These are phyloP conservation scores for Helicoverpa assulta DNA, from an alignment of 2,888 invertebrate genomes.

Conservation along the genomic window DNA sequence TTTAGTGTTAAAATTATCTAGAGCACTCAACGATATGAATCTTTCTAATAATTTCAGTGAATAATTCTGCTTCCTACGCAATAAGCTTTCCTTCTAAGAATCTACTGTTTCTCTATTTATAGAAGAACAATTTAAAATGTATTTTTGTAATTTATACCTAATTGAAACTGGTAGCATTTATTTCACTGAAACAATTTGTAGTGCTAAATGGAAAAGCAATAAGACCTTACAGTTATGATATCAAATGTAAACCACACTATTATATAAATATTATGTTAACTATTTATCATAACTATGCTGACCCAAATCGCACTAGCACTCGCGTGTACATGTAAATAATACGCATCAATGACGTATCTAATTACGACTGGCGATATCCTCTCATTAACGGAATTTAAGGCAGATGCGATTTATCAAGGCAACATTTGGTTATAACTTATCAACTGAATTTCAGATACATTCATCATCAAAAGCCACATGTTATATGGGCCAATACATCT, in stretches of 20 bases:
- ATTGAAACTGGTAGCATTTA: too few species aligned
- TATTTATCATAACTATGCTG: neutral
- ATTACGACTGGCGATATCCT: conserved; percentile 13
- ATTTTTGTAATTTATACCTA: too few species aligned
- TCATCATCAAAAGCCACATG: neutral
- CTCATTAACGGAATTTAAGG: neutral
- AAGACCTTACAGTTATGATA: too few species aligned
- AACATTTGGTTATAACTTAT: conserved; percentile 1
- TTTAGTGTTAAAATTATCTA: neutral
- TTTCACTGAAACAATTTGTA: too few species aligned
- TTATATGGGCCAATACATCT: neutral
- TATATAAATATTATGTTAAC: neutral
- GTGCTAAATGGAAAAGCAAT: too few species aligned
- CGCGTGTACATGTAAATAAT: neutral
- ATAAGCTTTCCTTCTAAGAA: neutral
- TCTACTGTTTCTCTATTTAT: neutral
- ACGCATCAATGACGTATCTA: neutral
- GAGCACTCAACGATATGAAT: neutral
- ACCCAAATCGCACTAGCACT: neutral
- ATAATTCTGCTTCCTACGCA: neutral
- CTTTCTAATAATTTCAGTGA: neutral
- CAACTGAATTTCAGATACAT: conserved; percentile 1
- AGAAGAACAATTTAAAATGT: too few species aligned
- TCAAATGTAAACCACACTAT: too few species aligned
- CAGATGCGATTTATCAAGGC: neutral